These are phyloP conservation scores for Crypturellus undulatus DNA, from an alignment of 2,113 vertebrate species.

Conservation along the genomic window DNA sequence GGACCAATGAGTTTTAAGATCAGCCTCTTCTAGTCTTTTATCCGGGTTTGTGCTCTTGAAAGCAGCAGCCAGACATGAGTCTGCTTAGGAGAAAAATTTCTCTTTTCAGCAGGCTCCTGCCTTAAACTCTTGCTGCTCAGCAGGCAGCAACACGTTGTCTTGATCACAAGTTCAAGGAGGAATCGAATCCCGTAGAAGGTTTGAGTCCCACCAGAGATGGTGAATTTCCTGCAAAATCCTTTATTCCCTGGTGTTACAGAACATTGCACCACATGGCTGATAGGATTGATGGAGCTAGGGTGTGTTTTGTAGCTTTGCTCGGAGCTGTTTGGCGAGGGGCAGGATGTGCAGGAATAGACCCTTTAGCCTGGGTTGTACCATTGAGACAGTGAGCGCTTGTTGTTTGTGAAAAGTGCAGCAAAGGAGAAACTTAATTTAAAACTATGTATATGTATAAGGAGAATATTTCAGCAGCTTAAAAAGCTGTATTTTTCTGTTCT, in stretches of 20 bases:
- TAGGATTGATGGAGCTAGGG: not conserved
- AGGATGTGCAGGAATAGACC: not conserved
- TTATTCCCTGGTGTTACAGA: not conserved
- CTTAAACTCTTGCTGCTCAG: not conserved
- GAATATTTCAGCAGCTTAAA: not conserved
- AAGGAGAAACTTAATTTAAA: not conserved
- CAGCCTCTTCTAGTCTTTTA: not conserved
- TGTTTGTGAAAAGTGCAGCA: not conserved
- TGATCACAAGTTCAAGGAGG: not conserved
- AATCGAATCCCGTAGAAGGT: not conserved
- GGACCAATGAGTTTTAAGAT: not conserved
- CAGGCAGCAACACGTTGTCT: not conserved
- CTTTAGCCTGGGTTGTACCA: not conserved
- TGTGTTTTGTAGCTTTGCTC: not conserved
- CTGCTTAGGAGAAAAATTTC: not conserved
- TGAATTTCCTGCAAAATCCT: not conserved
- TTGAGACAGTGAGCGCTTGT: not conserved
- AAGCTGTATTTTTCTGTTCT: not conserved
- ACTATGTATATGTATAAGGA: too few relatives aligned
- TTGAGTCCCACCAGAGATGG: not conserved
- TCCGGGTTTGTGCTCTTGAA: not conserved
- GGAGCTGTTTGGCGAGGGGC: not conserved
- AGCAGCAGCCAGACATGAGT: not conserved
- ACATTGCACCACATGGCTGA: fast-evolving
- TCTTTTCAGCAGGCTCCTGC: not conserved